Base-by-base conservation (phyloP, 2,113 vertebrate genomes). In the Lucifuga dentata region DNA sequence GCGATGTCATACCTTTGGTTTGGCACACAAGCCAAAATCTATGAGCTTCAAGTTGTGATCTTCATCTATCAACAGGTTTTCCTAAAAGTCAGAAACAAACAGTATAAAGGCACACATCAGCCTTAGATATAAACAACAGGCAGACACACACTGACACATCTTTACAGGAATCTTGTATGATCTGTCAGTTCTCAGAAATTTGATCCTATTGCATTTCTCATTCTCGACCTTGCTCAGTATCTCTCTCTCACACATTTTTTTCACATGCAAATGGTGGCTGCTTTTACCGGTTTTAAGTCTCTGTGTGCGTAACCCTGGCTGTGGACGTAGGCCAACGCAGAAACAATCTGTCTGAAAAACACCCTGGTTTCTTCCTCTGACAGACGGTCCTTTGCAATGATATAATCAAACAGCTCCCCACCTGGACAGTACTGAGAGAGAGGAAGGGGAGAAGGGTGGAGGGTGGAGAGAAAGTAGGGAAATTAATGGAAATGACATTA, bases 401-500 rank as follows among this genome's bases (percentile, higher is more conserved):
- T 97, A 67, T 99, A 97, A 76, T 99, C 98, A 68, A 99, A 98
- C 46, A 99, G 87, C 85, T 99, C 97, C 67, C 98, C 97, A 51
- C 98, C 98, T 3, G 95, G 95, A 68, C 98, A 99, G 73, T 99
- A 96, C 97, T 99, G 78, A 70, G 21, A 29, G 13, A 33, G 15
- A 45, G 9, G 9, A 5, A 68, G 23, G 6, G 35, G 61, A 5
- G n/a, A n/a, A n/a, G 16, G n/a, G 8, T 1, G 45, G n/a, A 60
- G 41, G 2, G 3, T 15, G 17, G 20, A 0, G 44, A 29, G 38
- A 16, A 45, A 32, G 9, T 5, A 16, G n/a, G n/a, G n/a, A 21
- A 48, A 21, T 16, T 0, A 36, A 40, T 17, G 8, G 35, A 58
- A 8, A 26, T 1, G 36, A 20, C 24, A 7, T 32, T 17, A 8